Evolutionary conservation across 2,888 invertebrate genomes (phyloP), one percentile per base, ranked within the genome.

Genomic region (Nipponacmea schrenckii): DNA sequence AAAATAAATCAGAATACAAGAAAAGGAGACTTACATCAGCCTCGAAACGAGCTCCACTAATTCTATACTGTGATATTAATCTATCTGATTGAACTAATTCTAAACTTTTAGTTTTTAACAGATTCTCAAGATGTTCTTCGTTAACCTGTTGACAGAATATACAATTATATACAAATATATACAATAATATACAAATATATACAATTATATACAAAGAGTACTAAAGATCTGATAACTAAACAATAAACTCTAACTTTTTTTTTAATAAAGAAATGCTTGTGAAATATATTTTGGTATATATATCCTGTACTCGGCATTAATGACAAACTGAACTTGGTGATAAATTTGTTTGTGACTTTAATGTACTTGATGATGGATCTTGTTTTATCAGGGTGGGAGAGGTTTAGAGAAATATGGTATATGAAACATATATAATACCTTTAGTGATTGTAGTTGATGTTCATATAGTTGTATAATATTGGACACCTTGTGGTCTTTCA

Each of bases 61-160:
- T 80, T 31, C 86, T 72, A 72, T 86, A 85, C 79, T 88, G 85
- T 2, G 84, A 75, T 24, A 89, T 83, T 44, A 89, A 82, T 26
- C 87, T 74, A 79, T 90, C 90, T 45, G 87, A 87, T 76, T 89
- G 89, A 0, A 81, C 78, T 56, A 89, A 74, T 0, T 88, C 87
- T 63, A 87, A 75, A 15, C 87, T 83, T 78, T 89, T 90, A 31
- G 88, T 85, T 50, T 87, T 86, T 63, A 90, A 75, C 39, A 89
- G 75, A 62, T 86, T 84, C 72, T 90, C 87, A 20, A 90, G 79
- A 68, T 89, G 88, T 62, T 85, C 81, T 71, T 89, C 88, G 69
- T 84, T 84, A 0, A 84, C 85, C 87, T 87, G 75, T 0, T 72
- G n/a, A n/a, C n/a, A n/a, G n/a, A n/a, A n/a, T n/a, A n/a, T n/a